Percentiles rank a stretch among this genome's conserved stretches.
phyloP scores from a whole-genome alignment of 1,140 invertebrate genomes.

The Nylanderia fulva region DNA sequence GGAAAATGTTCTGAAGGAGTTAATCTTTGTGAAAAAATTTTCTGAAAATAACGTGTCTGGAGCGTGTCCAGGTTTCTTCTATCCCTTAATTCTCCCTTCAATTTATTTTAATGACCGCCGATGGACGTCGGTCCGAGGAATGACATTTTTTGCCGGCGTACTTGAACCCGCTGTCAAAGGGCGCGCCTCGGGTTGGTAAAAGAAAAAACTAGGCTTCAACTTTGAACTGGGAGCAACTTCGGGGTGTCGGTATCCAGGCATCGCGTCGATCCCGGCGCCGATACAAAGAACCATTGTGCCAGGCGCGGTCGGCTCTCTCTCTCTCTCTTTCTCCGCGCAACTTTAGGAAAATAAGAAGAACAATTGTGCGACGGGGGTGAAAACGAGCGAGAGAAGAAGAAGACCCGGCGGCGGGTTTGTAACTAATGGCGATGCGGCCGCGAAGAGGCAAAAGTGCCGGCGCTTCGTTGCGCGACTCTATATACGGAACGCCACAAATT shows the following conservation, averaged over 20 bases:
- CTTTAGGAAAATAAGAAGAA: conserved; percentile 71
- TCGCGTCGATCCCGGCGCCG: conserved; percentile 37
- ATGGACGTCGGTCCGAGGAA: neutral
- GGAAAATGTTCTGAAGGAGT: too few species aligned
- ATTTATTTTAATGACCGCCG: conserved; percentile 39
- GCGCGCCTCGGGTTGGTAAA: conserved; percentile 30
- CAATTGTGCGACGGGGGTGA: conserved; percentile 13
- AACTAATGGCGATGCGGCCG: conserved; percentile 71
- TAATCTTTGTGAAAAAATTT: too few species aligned
- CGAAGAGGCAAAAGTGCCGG: conserved; percentile 67
- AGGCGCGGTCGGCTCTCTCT: conserved; percentile 21
- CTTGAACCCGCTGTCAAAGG: conserved; percentile 34
- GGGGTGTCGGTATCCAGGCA: conserved; percentile 37
- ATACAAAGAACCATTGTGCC: conserved; percentile 53
- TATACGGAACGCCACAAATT: conserved; percentile 73
- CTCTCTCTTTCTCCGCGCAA: conserved; percentile 46
- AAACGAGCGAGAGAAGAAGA: neutral
- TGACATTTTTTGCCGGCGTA: conserved; percentile 40
- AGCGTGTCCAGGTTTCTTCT: neutral
- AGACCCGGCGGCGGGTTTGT: conserved; percentile 52
- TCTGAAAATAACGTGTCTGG: neutral
- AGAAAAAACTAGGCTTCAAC: conserved; percentile 49
- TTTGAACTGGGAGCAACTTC: conserved; percentile 50
- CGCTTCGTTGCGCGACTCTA: conserved; percentile 55
- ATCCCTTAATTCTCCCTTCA: neutral